Evolutionary conservation across 2,113 vertebrate species (phyloP).

Genomic region (Platichthys stellatus): DNA sequence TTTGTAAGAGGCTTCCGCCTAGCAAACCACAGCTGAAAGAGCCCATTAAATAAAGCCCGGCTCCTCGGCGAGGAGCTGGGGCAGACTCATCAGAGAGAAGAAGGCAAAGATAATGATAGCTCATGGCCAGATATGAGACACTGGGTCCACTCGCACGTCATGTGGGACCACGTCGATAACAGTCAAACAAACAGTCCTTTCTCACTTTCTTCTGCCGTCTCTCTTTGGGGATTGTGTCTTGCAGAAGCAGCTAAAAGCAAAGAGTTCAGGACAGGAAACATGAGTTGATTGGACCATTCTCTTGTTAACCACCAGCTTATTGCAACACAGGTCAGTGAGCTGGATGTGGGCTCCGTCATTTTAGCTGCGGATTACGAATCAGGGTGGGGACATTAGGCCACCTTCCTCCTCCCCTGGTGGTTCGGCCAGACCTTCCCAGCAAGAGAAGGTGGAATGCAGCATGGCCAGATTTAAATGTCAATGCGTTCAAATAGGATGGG

Average conservation of each 20-base stretch:
- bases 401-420: slow-evolving; percentile 15
- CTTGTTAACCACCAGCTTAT: slow-evolving; percentile 7
- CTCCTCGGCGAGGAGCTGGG: slow-evolving; percentile 69
- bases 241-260: slow-evolving; percentile 3
- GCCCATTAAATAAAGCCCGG: slow-evolving; percentile 81
- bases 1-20: slow-evolving; percentile 82
- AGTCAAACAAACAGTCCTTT: slow-evolving; percentile 46
- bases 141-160: slow-evolving; percentile 61
- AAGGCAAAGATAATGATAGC: slow-evolving; percentile 82
- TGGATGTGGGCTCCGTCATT: slow-evolving; percentile 8
- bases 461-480: slow-evolving; percentile 80
- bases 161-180: slow-evolving; percentile 72
- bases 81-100: slow-evolving; percentile 80
- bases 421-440: slow-evolving; percentile 54
- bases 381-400: slow-evolving; percentile 23
- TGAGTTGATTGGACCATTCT: background rate
- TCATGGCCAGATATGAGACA: slow-evolving; percentile 78
- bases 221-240: slow-evolving; percentile 21
- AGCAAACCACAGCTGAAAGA: slow-evolving; percentile 79
- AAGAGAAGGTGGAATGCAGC: slow-evolving; percentile 56
- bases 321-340: slow-evolving; percentile 14
- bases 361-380: slow-evolving; percentile 42
- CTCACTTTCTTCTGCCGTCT: slow-evolving; percentile 24
- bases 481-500: slow-evolving; percentile 71
- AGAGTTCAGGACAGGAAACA: background rate